A percentile compares a stretch with the other conserved stretches of the same genome.
Evolutionary conservation across 23 tunicate species (phyloP).

Genomic region (Styela clava): DNA sequence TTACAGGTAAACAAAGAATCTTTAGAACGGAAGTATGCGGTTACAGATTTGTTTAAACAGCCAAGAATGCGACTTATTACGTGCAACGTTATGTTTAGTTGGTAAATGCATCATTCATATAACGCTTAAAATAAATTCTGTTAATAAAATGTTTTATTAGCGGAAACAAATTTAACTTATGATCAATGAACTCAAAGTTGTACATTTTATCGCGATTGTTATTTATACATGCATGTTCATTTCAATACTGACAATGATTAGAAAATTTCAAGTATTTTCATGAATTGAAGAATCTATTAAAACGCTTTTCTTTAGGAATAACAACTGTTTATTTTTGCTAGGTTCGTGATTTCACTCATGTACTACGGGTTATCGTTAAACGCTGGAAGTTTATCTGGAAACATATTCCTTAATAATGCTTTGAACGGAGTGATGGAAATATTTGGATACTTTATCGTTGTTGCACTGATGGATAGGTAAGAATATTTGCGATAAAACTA

Average conservation of each 20-base stretch:
- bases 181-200: no score
- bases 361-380: conserved; percentile 88
- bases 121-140: no score
- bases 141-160: no score
- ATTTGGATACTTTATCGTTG: conserved; percentile 56
- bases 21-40: conserved; percentile 35
- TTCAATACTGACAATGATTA: no score
- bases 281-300: no score
- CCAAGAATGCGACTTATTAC: conserved; percentile 65
- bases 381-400: conserved; percentile 79
- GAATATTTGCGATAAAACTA: no score
- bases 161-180: no score
- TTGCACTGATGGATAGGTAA: conserved; percentile 74
- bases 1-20: background rate
- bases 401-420: conserved; percentile 75
- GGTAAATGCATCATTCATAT: conserved; percentile 54
- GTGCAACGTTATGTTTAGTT: conserved; percentile 72
- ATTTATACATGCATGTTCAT: no score
- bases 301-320: no score
- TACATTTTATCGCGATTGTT: no score
- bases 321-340: no score
- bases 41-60: conserved; percentile 58
- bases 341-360: conserved; percentile 79
- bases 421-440: conserved; percentile 78
- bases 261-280: no score